Base-by-base conservation (phyloP, 2,797 vertebrate genomes). In the Odontamblyopus rebecca region DNA sequence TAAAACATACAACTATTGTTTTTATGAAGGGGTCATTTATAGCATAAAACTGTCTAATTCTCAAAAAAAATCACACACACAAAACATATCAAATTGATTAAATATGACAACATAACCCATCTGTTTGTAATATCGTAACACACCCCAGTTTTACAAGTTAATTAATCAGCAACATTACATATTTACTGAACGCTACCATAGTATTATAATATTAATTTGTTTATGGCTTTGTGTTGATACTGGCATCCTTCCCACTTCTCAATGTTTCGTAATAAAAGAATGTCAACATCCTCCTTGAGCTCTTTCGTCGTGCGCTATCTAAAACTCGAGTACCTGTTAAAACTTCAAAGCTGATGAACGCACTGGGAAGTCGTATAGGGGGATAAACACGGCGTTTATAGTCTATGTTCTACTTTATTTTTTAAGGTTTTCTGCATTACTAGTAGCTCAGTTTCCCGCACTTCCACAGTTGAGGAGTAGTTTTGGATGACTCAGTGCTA, bases 401-500 rank as follows among this genome's bases (percentile, higher is more conserved):
- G 26, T 19, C 26, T 29, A 26, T 51, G 44, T 5, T 23, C 63
- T 27, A 64, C 11, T 64, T 59, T 59, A 29, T 59, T 61, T 62
- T 62, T 38, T 7, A 29, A 18, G 5, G 7, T 29, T 50, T 41
- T 50, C 63, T 9, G 18, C 44, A 66, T 66, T 26, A 29, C 29
- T 13, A 15, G 41, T 2, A 19, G 71, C 73, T 57, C 23, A 73
- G 35, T 71, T 81, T 57, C 26, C 61, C 66, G 86, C 79, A 75
- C 61, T 70, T 66, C 71, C 70, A 71, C 53, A 67, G 79, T 62
- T 56, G 68, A 76, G 61, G 18, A 73, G 54, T 27, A 44, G 23
- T 68, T 69, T 66, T 18, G 59, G 68, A 32, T 74, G 67, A 70
- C 67, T 61, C 35, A 72, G 68, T 51, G 75, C 70, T 79, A 81